phyloP scores from a whole-genome alignment of 2,888 invertebrate genomes.

The Cephus rjabovi region DNA sequence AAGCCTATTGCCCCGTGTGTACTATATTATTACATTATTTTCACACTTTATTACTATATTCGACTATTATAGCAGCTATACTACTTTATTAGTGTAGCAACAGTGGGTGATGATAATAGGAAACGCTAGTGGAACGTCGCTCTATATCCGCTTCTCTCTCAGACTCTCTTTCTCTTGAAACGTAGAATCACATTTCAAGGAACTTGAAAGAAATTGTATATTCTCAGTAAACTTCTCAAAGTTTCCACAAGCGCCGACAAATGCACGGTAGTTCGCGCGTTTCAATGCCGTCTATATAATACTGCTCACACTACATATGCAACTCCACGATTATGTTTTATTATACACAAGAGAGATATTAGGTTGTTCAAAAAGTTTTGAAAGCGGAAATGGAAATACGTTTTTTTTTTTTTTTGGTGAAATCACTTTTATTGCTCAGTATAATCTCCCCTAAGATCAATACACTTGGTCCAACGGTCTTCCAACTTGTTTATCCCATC shows the following conservation, averaged over 20 bases:
- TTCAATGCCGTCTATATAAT: background rate
- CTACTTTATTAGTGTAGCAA: slow-evolving; percentile 2
- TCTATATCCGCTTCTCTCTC: background rate
- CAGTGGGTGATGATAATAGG: slow-evolving; percentile 1
- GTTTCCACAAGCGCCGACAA: background rate
- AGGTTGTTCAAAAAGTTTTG: too few species aligned
- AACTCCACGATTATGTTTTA: background rate
- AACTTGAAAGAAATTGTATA: background rate
- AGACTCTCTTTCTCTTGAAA: background rate
- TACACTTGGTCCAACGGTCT: too few species aligned
- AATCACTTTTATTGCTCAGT: too few species aligned
- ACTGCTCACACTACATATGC: background rate
- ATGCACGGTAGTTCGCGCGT: background rate
- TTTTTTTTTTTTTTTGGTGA: too few species aligned
- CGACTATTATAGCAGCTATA: background rate
- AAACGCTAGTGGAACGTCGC: slow-evolving; percentile 5
- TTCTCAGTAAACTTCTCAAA: background rate
- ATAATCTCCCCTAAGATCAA: too few species aligned
- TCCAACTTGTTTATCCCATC: too few species aligned
- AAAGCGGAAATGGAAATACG: too few species aligned
- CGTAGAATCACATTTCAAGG: background rate
- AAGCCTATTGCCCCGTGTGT: slow-evolving; percentile 30
- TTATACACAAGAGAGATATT: background rate
- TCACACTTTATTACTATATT: background rate
- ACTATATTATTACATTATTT: slow-evolving; percentile 21